Percentiles rank a stretch among this genome's conserved stretches.
These are phyloP conservation scores for Serrognathus titanus DNA, from an alignment of 2,888 invertebrate genomes.

Conservation along the genomic window DNA sequence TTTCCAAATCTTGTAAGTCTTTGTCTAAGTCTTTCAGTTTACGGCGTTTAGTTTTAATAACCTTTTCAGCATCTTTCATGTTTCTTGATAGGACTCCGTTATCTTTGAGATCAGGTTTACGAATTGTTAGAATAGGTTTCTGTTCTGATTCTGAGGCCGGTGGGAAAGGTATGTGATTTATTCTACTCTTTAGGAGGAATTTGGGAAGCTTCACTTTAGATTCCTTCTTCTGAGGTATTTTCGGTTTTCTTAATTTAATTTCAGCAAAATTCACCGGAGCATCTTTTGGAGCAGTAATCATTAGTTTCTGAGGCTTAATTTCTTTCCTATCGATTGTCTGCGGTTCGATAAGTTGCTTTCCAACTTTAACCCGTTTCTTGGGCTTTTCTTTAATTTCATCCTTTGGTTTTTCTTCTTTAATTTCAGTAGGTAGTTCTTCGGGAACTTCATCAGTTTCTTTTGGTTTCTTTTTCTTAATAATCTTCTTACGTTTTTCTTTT, in stretches of 20 bases:
- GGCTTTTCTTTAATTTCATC: slow-evolving; percentile 24
- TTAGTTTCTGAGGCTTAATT: slow-evolving; percentile 58
- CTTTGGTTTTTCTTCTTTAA: slow-evolving; percentile 19
- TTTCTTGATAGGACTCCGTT: slow-evolving; percentile 51
- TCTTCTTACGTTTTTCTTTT: neutral
- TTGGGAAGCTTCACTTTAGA: slow-evolving; percentile 54
- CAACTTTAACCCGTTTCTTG: slow-evolving; percentile 10
- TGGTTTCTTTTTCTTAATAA: slow-evolving; percentile 15
- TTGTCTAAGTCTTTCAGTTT: slow-evolving; percentile 44
- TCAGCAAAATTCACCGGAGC: slow-evolving; percentile 56
- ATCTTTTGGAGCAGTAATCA: slow-evolving; percentile 54
- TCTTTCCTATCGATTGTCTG: slow-evolving; percentile 61
- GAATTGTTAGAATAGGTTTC: slow-evolving; percentile 39
- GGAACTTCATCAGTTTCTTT: slow-evolving; percentile 14
- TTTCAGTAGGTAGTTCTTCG: slow-evolving; percentile 12
- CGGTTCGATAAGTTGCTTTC: slow-evolving; percentile 35
- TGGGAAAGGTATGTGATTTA: slow-evolving; percentile 55
- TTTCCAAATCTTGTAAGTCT: slow-evolving; percentile 45
- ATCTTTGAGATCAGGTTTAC: slow-evolving; percentile 42
- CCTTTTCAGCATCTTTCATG: slow-evolving; percentile 48
- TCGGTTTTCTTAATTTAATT: slow-evolving; percentile 59
- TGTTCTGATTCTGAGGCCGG: slow-evolving; percentile 40
- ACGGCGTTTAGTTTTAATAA: slow-evolving; percentile 40
- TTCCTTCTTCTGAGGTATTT: slow-evolving; percentile 36
- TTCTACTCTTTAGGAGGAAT: slow-evolving; percentile 67